phyloP scores from a whole-genome alignment of 2,797 vertebrate species.

The Champsocephalus gunnari region DNA sequence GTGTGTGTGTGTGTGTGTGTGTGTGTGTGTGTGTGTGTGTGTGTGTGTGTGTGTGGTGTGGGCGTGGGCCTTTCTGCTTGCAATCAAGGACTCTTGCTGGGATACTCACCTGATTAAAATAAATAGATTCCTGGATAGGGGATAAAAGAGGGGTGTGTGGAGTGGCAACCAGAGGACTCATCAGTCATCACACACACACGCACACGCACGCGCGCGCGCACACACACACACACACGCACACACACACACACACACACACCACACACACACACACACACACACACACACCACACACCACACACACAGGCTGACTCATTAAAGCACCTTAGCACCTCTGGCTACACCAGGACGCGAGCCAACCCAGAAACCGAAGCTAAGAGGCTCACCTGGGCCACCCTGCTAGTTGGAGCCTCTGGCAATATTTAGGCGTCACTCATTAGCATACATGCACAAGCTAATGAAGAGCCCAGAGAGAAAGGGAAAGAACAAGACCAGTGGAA shows the following conservation, averaged over 20 bases:
- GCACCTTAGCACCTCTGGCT: conserved; percentile 61
- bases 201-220: conserved; percentile 22
- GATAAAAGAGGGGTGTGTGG: conserved; percentile 35
- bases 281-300: background rate
- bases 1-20: conserved; percentile 8
- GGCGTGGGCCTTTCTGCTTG: conserved; percentile 45
- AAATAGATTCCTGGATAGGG: conserved; percentile 64
- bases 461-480: conserved; percentile 53
- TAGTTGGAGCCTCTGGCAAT: conserved; percentile 49
- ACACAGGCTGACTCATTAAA: conserved; percentile 56
- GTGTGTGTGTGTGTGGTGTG: conserved; percentile 31
- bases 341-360: conserved; percentile 57
- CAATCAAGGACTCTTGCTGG: conserved; percentile 56
- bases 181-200: conserved; percentile 24
- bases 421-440: conserved; percentile 64
- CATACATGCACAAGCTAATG: conserved; percentile 55
- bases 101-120: conserved; percentile 66
- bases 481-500: conserved; percentile 22
- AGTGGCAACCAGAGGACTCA: conserved; percentile 41
- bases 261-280: background rate
- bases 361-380: conserved; percentile 47
- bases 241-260: no score
- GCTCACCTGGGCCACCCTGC: conserved; percentile 40
- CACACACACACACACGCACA: no score
- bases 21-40: conserved; percentile 4